Evolutionary conservation across 2,797 vertebrate species (phyloP), one percentile per base, ranked within the genome.

Genomic region (Cygnus olor): DNA sequence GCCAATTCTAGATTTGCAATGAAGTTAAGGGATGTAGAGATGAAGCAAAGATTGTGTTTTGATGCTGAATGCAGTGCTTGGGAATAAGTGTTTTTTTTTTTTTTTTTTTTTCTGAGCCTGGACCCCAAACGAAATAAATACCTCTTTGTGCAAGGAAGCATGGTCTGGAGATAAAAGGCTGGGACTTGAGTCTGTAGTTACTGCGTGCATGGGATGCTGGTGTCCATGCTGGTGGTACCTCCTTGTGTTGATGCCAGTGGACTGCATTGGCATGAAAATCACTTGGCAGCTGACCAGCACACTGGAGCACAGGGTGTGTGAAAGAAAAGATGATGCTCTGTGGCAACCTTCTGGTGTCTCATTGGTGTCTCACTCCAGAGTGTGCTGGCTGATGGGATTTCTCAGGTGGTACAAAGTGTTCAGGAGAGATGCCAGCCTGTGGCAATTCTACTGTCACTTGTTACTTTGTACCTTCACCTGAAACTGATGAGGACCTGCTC

Each of bases 191-290:
- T 11, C 28, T 74, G 32, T 30, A 64, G 68, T 30, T n/a, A 30
- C 15, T 18, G 4, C 51, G 7, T 3, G 1, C 4, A 19, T 0
- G 13, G 11, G 24, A 25, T 69, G 22, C 12, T 85, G 51, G 4
- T 74, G 57, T 66, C 44, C 40, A 34, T 4, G 14, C 19, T 32
- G 30, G 28, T 20, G 22, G 24, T 49, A 49, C 24, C 49, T 49
- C 11, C 34, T 54, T 32, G 27, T 0, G 0, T 54, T 87, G 70
- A 51, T 22, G 14, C 30, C 16, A n/a, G 7, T 32, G 14, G 44
- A 66, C 45, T 71, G 3, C 3, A 0, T 28, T 81, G 73, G 4
- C 71, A 14, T 80, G 44, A 74, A 80, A 86, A 64, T n/a, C 17
- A 58, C 18, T 81, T 28, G 10, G 9, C 25, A 14, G 10, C 49